Evolutionary conservation across 2,888 invertebrate genomes (phyloP).

Genomic region (Torymus aiolomorphi): DNA sequence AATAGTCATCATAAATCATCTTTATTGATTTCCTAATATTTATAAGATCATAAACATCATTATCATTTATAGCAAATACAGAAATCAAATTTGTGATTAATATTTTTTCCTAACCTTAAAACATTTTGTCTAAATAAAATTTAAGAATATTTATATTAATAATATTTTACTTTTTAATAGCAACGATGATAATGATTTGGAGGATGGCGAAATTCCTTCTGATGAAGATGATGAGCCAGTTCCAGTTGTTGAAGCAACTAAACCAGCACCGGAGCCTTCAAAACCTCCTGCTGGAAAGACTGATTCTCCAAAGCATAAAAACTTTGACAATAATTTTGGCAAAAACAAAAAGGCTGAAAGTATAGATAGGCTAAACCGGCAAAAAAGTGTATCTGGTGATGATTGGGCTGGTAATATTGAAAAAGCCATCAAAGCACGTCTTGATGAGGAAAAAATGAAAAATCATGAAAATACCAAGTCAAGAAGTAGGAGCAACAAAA

Average conservation of each 20-base stretch:
- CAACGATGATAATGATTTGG: conserved; percentile 81
- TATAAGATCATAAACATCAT: background rate
- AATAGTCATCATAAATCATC: conserved; percentile 7
- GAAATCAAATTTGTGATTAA: background rate
- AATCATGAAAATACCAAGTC: conserved; percentile 66
- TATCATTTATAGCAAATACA: no score
- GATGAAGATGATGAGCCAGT: conserved; percentile 79
- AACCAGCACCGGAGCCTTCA: conserved; percentile 70
- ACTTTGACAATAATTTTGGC: conserved; percentile 68
- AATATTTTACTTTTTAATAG: conserved; percentile 25
- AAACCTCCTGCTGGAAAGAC: conserved; percentile 67
- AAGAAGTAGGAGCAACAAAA: conserved; percentile 67
- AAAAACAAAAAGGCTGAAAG: conserved; percentile 65
- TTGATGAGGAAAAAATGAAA: conserved; percentile 81
- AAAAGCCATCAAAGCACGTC: conserved; percentile 85
- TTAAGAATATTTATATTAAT: conserved; percentile 15
- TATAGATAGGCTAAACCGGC: conserved; percentile 76
- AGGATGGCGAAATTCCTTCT: conserved; percentile 91
- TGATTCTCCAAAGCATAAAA: conserved; percentile 73
- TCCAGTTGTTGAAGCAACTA: conserved; percentile 76
- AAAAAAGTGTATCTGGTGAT: conserved; percentile 77
- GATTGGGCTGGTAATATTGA: conserved; percentile 89
- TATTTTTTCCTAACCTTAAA: background rate
- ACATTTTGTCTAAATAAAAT: background rate
- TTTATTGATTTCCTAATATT: background rate